A percentile compares a stretch with the other conserved stretches of the same genome.
Conservation (phyloP, 2,797 vertebrate genomes). For the Bradypodion ventrale region DNA sequence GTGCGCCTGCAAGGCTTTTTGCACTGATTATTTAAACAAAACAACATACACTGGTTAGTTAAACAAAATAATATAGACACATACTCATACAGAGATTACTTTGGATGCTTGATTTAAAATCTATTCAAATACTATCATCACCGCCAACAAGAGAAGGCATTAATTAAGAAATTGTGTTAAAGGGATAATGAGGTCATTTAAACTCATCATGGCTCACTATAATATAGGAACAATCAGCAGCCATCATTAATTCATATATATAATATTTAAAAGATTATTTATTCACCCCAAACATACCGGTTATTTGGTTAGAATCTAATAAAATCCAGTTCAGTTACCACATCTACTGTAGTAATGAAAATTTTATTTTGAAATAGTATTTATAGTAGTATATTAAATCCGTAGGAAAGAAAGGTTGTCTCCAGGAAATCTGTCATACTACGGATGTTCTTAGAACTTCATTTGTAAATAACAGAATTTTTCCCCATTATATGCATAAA, state of each 20-base stretch:
- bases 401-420: background rate
- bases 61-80: background rate
- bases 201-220: conserved; percentile 4
- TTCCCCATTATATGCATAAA: background rate
- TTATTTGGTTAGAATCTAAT: conserved; percentile 6
- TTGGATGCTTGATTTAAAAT: conserved; percentile 15
- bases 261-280: conserved; percentile 13
- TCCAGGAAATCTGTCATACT: background rate
- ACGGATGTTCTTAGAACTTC: background rate
- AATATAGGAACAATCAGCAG: conserved; percentile 7
- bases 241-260: conserved; percentile 18
- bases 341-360: background rate
- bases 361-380: conserved; percentile 1
- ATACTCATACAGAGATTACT: conserved; percentile 26
- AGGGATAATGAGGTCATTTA: conserved; percentile 26
- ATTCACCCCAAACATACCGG: conserved; percentile 18
- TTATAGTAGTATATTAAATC: conserved; percentile 1
- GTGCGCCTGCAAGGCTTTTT: too few relatives aligned
- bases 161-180: conserved; percentile 38
- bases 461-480: background rate
- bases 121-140: conserved; percentile 31
- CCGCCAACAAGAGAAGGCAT: background rate
- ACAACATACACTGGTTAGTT: background rate
- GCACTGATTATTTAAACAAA: background rate
- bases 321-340: conserved; percentile 25